A percentile compares a stretch with the other conserved stretches of the same genome.
Evolutionary conservation across 2,888 invertebrate genomes (phyloP).

Genomic region (Macaria liturata): DNA sequence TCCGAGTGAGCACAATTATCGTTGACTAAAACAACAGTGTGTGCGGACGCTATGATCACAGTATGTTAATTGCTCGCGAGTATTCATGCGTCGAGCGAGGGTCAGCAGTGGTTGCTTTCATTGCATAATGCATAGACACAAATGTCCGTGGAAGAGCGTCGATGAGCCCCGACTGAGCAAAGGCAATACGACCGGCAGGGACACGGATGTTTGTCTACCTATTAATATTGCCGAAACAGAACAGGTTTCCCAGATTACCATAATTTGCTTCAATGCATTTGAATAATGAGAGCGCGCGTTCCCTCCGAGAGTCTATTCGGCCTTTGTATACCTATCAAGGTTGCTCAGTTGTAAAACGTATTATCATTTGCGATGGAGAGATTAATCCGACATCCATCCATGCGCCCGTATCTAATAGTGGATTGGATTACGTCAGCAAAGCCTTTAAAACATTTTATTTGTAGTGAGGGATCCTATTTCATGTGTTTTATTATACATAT

Average conservation of each 20-base stretch:
- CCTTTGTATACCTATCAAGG: slow-evolving; percentile 64
- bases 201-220: slow-evolving; percentile 67
- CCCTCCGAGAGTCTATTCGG: slow-evolving; percentile 56
- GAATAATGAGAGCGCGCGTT: slow-evolving; percentile 80
- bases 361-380: slow-evolving; percentile 51
- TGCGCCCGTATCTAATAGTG: slow-evolving; percentile 28
- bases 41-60: slow-evolving; percentile 15
- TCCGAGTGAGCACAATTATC: too few species aligned
- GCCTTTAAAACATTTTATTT: slow-evolving; percentile 14
- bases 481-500: too few species aligned
- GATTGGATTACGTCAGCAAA: slow-evolving; percentile 20
- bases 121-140: slow-evolving; percentile 38
- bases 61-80: slow-evolving; percentile 29
- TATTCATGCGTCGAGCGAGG: slow-evolving; percentile 28
- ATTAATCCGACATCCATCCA: slow-evolving; percentile 40
- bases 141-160: slow-evolving; percentile 33
- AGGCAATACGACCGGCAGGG: slow-evolving; percentile 38
- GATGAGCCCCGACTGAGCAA: slow-evolving; percentile 46
- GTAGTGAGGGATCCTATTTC: background rate
- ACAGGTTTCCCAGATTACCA: slow-evolving; percentile 81
- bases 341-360: slow-evolving; percentile 68
- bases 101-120: slow-evolving; percentile 32
- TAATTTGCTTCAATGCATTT: slow-evolving; percentile 83
- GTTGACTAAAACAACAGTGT: background rate
- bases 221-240: slow-evolving; percentile 81